Evolutionary conservation across 2,797 vertebrate species (phyloP).

Genomic region (Cetoscarus ocellatus): DNA sequence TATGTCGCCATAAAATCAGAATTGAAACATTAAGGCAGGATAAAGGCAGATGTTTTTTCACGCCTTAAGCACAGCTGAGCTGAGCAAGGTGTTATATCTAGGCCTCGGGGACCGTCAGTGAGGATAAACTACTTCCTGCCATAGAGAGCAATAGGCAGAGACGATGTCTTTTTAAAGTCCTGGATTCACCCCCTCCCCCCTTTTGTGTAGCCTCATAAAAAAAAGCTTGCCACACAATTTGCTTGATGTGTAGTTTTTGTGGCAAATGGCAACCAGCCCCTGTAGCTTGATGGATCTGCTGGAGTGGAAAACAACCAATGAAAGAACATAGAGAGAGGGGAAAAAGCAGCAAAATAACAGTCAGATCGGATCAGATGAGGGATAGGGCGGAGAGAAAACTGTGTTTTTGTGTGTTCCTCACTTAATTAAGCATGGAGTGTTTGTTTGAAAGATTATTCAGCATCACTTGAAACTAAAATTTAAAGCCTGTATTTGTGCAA

Average conservation of each 20-base stretch:
- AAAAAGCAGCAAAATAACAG: slow-evolving; percentile 14
- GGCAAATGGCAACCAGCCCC: slow-evolving; percentile 60
- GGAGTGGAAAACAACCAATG: slow-evolving; percentile 63
- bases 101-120: slow-evolving; percentile 41
- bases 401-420: background rate
- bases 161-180: slow-evolving; percentile 36
- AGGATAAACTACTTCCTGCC: slow-evolving; percentile 47
- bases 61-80: slow-evolving; percentile 67
- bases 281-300: slow-evolving; percentile 56
- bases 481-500: slow-evolving; percentile 3
- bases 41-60: slow-evolving; percentile 54
- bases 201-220: slow-evolving; percentile 47
- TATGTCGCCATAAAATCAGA: slow-evolving; percentile 68
- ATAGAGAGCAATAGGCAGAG: background rate
- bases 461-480: background rate
- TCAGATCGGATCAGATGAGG: slow-evolving; percentile 47
- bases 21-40: slow-evolving; percentile 60
- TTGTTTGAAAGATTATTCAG: slow-evolving; percentile 8
- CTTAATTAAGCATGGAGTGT: background rate
- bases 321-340: slow-evolving; percentile 19
- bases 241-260: slow-evolving; percentile 60
- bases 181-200: slow-evolving; percentile 39
- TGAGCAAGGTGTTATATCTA: slow-evolving; percentile 59
- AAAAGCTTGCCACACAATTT: slow-evolving; percentile 69
- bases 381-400: background rate